Percentiles rank a stretch among this genome's conserved stretches.
Evolutionary conservation across 2,797 vertebrate species (phyloP).

Genomic region (Danio kyathit): DNA sequence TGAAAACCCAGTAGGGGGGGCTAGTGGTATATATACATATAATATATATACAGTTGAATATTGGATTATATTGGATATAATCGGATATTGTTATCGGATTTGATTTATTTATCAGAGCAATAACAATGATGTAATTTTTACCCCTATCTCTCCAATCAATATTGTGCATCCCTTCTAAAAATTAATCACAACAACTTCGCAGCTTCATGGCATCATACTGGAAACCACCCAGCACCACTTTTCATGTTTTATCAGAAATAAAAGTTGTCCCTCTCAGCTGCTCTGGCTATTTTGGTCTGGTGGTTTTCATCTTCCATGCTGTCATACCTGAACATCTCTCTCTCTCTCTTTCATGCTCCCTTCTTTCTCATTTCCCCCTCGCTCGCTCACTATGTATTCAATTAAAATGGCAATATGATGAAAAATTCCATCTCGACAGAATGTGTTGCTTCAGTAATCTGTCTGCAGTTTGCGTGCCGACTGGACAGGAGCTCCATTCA

Average conservation of each 20-base stretch:
- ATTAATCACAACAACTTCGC: not conserved
- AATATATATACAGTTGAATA: too few relatives aligned
- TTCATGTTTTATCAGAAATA: not conserved
- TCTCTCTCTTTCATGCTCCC: not conserved
- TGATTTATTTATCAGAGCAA: too few relatives aligned
- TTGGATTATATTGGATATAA: too few relatives aligned
- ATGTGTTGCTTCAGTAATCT: conserved; percentile 47
- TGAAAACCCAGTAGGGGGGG: too few relatives aligned
- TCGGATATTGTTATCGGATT: too few relatives aligned
- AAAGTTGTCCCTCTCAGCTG: conserved; percentile 7
- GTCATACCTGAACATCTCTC: conserved; percentile 17
- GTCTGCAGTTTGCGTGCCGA: conserved; percentile 30
- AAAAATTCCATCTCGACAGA: conserved; percentile 43
- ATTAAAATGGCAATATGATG: conserved; percentile 54
- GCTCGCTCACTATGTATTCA: conserved; percentile 38
- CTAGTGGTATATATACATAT: too few relatives aligned
- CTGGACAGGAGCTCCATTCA: conserved; percentile 42
- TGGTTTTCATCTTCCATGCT: conserved; percentile 9
- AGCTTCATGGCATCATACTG: not conserved
- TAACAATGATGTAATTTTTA: too few relatives aligned
- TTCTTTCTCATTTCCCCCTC: conserved; percentile 7
- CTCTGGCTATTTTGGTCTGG: conserved; percentile 7
- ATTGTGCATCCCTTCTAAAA: too few relatives aligned
- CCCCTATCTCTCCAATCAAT: too few relatives aligned
- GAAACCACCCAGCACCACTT: not conserved